Conservation (phyloP, 53 echinoderm and acorn worm species). For the Paracentrotus lividus region DNA sequence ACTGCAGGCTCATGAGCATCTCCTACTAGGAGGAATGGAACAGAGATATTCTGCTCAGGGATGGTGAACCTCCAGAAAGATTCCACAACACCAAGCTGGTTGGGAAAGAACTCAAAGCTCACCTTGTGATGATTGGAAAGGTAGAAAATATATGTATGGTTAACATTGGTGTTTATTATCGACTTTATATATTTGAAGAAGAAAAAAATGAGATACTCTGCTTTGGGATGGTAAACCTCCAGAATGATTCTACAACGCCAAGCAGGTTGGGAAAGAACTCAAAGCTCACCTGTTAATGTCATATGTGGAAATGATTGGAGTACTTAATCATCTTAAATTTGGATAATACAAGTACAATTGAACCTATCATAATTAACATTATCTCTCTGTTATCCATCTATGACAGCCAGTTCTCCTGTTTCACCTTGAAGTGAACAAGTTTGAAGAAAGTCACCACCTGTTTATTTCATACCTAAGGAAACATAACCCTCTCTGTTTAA, state of each 20-base stretch:
- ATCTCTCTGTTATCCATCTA: too few species aligned
- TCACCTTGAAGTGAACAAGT: too few species aligned
- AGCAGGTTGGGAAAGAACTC: slow-evolving; percentile 92
- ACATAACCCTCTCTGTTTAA: too few species aligned
- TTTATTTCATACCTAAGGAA: too few species aligned
- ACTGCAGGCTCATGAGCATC: slow-evolving; percentile 97
- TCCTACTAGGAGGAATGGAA: slow-evolving; percentile 96
- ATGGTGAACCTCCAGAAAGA: slow-evolving; percentile 99
- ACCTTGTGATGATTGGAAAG: slow-evolving; percentile 67
- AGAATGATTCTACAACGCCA: slow-evolving; percentile 96
- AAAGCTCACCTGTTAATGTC: slow-evolving; percentile 80
- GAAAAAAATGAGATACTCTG: slow-evolving; percentile 99
- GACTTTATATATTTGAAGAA: too few species aligned
- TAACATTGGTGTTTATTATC: neutral
- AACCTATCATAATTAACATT: too few species aligned
- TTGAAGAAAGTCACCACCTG: too few species aligned
- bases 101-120: slow-evolving; percentile 92
- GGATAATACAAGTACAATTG: too few species aligned
- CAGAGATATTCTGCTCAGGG: slow-evolving; percentile 98
- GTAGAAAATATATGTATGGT: neutral
- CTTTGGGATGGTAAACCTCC: slow-evolving; percentile 99
- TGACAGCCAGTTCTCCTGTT: too few species aligned
- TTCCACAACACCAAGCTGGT: slow-evolving; percentile 90
- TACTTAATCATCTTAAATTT: too few species aligned
- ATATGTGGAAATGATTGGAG: neutral